Conservation (phyloP, 2,113 vertebrate species). For the Myxocyprinus asiaticus region DNA sequence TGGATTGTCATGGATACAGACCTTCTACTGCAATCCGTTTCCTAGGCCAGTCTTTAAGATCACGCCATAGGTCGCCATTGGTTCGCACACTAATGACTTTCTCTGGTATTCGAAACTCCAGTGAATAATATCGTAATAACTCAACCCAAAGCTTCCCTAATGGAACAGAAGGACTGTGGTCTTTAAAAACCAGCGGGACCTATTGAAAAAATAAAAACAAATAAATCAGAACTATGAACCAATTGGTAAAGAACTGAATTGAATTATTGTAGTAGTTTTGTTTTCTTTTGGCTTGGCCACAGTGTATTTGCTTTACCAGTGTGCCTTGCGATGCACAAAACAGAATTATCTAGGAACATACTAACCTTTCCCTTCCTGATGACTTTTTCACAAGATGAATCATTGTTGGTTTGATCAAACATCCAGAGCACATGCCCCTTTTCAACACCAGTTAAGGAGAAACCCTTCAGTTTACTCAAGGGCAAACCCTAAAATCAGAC, state of each 20-base stretch:
- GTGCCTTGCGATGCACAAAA: no score
- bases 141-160: constrained; percentile 95
- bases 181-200: constrained; percentile 80
- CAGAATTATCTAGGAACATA: neutral
- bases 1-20: neutral
- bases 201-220: constrained; percentile 51
- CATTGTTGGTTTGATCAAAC: neutral
- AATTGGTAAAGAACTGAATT: neutral
- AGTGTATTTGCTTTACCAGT: no score
- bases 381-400: neutral
- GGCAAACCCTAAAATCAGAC: constrained; percentile 1
- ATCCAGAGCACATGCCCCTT: constrained; percentile 5
- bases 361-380: constrained; percentile 9
- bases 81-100: constrained; percentile 93
- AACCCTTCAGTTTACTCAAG: constrained; percentile 19
- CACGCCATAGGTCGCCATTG: constrained; percentile 86
- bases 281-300: neutral
- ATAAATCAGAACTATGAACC: neutral
- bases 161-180: constrained; percentile 69
- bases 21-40: constrained; percentile 29
- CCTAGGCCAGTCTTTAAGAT: constrained; percentile 92
- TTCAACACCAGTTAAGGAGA: constrained; percentile 6
- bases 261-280: neutral
- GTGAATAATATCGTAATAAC: constrained; percentile 93
- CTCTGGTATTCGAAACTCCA: constrained; percentile 95